Conservation (phyloP, 2,797 vertebrate genomes). For the Myotis pilosus region DNA sequence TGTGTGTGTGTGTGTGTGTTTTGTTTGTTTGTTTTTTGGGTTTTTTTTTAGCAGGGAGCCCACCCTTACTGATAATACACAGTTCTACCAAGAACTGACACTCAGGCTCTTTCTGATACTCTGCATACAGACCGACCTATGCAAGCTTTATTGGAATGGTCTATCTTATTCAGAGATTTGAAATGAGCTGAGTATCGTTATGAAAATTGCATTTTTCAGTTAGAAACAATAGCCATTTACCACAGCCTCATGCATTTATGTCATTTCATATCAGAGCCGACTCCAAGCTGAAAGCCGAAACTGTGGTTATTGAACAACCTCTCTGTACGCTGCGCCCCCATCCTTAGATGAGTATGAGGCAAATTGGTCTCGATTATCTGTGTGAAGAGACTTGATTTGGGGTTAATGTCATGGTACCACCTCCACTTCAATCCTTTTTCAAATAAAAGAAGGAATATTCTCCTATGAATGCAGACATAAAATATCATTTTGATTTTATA, state of each 20-base stretch:
- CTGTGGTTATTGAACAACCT: rapidly evolving
- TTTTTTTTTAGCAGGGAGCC: neutral
- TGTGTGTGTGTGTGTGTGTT: too few relatives aligned
- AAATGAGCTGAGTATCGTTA: neutral
- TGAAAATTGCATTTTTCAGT: neutral
- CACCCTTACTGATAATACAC: neutral
- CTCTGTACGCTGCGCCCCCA: neutral
- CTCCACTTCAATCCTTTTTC: neutral
- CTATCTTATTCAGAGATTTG: neutral
- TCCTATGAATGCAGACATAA: neutral
- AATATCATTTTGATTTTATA: neutral
- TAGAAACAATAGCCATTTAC: neutral
- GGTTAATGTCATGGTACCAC: neutral
- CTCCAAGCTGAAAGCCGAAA: neutral
- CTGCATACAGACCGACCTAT: neutral
- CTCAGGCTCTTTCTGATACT: neutral
- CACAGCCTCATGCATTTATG: neutral
- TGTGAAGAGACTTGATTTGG: neutral
- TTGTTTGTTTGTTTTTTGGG: rapidly evolving
- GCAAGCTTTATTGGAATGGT: neutral
- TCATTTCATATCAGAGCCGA: neutral
- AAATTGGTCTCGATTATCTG: neutral
- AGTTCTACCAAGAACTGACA: neutral
- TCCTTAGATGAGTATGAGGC: neutral
- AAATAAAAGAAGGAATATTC: neutral